Conservation (phyloP, 1,140 invertebrate genomes). For the Eufriesea mexicana region DNA sequence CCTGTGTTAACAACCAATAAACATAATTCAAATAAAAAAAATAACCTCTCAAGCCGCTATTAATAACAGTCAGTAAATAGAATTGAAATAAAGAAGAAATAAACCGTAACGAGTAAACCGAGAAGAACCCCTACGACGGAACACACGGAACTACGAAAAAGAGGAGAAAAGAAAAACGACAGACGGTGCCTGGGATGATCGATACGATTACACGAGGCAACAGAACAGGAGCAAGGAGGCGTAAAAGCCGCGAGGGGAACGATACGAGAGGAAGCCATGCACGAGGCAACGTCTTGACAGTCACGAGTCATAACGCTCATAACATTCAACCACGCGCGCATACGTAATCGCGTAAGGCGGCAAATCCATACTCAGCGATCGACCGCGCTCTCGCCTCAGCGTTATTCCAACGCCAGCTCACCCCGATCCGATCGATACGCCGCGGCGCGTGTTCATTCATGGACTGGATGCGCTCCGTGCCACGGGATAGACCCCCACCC, state of each 20-base stretch:
- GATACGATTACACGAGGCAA: slow-evolving; percentile 5
- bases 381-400: not conserved
- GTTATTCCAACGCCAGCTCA: slow-evolving; percentile 34
- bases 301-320: slow-evolving; percentile 46
- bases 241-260: not conserved
- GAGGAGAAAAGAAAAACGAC: not conserved
- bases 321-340: slow-evolving; percentile 32
- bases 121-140: not conserved
- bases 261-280: slow-evolving; percentile 28
- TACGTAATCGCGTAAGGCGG: slow-evolving; percentile 44
- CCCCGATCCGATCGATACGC: slow-evolving; percentile 31
- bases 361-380: slow-evolving; percentile 50
- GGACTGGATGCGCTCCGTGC: slow-evolving; percentile 9
- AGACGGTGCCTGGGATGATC: not conserved
- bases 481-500: not conserved
- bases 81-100: too few relatives aligned
- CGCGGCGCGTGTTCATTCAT: slow-evolving; percentile 41
- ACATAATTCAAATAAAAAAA: too few relatives aligned
- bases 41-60: too few relatives aligned
- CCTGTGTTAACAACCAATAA: too few relatives aligned
- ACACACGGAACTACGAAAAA: not conserved
- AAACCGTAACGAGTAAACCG: not conserved
- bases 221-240: not conserved
- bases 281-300: slow-evolving; percentile 38
- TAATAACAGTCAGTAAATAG: too few relatives aligned